Evolutionary conservation across 2,888 invertebrate genomes (phyloP).

Genomic region (Eristalinus sepulchralis): DNA sequence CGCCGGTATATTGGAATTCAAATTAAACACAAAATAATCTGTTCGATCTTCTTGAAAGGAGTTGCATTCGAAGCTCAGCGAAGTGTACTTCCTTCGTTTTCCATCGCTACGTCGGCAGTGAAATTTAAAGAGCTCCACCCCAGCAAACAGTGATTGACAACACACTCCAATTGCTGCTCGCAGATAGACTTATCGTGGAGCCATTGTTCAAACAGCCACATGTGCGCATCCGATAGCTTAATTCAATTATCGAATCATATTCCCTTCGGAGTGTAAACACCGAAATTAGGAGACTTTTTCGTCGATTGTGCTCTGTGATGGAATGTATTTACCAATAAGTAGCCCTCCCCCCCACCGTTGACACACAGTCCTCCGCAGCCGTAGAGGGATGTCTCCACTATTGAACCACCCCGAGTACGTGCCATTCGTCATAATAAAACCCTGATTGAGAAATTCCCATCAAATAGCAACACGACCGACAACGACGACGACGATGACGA

Average conservation of each 20-base stretch:
- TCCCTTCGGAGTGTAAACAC: slow-evolving; percentile 39
- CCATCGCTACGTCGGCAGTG: not conserved
- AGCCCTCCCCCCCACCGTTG: not conserved
- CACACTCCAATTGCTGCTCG: not conserved
- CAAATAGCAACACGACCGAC: slow-evolving; percentile 14
- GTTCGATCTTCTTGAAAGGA: not conserved
- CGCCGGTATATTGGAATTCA: not conserved
- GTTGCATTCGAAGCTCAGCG: not conserved
- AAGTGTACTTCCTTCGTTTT: not conserved
- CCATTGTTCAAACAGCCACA: slow-evolving; percentile 26
- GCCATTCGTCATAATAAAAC: slow-evolving; percentile 53
- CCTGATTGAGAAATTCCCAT: slow-evolving; percentile 40
- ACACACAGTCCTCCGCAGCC: not conserved
- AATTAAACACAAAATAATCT: not conserved
- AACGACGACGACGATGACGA: slow-evolving; percentile 1
- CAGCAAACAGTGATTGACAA: not conserved
- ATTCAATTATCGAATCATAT: slow-evolving; percentile 54
- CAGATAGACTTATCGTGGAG: slow-evolving; percentile 6
- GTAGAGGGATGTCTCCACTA: not conserved
- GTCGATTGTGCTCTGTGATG: not conserved
- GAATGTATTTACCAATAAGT: slow-evolving; percentile 23
- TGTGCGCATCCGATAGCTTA: slow-evolving; percentile 41
- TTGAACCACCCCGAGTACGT: slow-evolving; percentile 33
- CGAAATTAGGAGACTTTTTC: slow-evolving; percentile 2
- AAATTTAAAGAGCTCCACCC: not conserved